Evolutionary conservation across 1,140 invertebrate species (phyloP).

Genomic region (Drosophila sucinea): DNA sequence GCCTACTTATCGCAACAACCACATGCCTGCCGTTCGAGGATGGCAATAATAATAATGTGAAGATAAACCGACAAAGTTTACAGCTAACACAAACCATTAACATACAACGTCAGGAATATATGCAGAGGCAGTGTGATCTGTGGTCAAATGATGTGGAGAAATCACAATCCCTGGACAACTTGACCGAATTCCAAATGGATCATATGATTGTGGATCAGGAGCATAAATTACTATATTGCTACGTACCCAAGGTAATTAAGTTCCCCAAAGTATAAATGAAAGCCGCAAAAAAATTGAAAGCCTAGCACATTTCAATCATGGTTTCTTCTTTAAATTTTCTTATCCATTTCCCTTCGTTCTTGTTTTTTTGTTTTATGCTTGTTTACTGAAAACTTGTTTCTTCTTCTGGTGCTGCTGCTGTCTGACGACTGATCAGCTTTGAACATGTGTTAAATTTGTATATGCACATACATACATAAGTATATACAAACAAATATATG

Average conservation of each 20-base stretch:
- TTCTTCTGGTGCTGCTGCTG: not conserved
- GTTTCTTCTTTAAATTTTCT: conserved; percentile 4
- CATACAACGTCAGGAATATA: conserved; percentile 87
- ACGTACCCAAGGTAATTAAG: conserved; percentile 93
- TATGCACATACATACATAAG: not conserved
- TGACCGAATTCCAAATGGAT: conserved; percentile 85
- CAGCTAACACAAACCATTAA: conserved; percentile 86
- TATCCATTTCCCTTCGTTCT: conserved; percentile 34
- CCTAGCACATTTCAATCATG: not conserved
- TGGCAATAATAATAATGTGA: conserved; percentile 81
- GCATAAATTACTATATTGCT: conserved; percentile 94
- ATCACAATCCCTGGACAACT: conserved; percentile 77
- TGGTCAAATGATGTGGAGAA: conserved; percentile 41
- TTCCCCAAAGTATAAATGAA: not conserved
- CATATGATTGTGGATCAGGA: conserved; percentile 92
- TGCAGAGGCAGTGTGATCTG: conserved; percentile 87
- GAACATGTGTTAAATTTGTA: conserved; percentile 26
- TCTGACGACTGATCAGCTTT: conserved; percentile 10
- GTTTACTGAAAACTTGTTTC: conserved; percentile 55
- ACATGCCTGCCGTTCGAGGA: conserved; percentile 66
- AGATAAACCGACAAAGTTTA: conserved; percentile 84
- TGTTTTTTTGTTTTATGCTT: conserved; percentile 13
- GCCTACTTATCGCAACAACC: conserved; percentile 27
- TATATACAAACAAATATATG: not conserved
- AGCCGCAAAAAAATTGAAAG: conserved; percentile 13